These are phyloP conservation scores for Misgurnus anguillicaudatus DNA, from an alignment of 2,113 vertebrate species.

Conservation along the genomic window DNA sequence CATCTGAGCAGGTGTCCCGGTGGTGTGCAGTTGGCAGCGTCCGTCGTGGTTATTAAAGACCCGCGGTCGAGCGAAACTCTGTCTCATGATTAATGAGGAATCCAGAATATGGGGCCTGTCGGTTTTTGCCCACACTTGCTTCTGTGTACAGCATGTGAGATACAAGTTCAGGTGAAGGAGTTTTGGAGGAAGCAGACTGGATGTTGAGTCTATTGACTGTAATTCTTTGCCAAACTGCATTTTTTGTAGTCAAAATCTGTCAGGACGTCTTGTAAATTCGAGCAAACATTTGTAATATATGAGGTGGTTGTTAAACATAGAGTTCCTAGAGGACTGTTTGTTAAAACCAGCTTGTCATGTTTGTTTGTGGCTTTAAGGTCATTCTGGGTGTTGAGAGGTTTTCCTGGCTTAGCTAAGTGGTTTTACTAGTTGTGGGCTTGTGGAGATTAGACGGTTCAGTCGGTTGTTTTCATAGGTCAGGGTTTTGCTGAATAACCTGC, in stretches of 20 bases:
- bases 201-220: not conserved
- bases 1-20: constrained; percentile 6
- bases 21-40: not conserved
- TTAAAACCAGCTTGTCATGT: constrained; percentile 1
- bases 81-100: constrained; percentile 36
- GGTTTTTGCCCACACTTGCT: constrained; percentile 25
- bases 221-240: not conserved
- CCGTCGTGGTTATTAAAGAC: not conserved
- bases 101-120: constrained; percentile 7
- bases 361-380: constrained; percentile 33
- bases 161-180: not conserved
- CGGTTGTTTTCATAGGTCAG: constrained; percentile 22
- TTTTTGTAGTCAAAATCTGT: constrained; percentile 18
- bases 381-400: not conserved
- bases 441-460: constrained; percentile 11
- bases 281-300: constrained; percentile 32
- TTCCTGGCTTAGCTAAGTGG: constrained; percentile 17
- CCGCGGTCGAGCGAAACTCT: constrained; percentile 27
- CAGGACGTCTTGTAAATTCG: constrained; percentile 10
- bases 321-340: not conserved
- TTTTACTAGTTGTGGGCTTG: constrained; percentile 20
- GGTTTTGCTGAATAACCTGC: constrained; percentile 19
- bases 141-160: not conserved
- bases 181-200: not conserved
- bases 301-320: constrained; percentile 24